phyloP scores from a whole-genome alignment of 2,797 vertebrate species.

The Valencia hispanica region DNA sequence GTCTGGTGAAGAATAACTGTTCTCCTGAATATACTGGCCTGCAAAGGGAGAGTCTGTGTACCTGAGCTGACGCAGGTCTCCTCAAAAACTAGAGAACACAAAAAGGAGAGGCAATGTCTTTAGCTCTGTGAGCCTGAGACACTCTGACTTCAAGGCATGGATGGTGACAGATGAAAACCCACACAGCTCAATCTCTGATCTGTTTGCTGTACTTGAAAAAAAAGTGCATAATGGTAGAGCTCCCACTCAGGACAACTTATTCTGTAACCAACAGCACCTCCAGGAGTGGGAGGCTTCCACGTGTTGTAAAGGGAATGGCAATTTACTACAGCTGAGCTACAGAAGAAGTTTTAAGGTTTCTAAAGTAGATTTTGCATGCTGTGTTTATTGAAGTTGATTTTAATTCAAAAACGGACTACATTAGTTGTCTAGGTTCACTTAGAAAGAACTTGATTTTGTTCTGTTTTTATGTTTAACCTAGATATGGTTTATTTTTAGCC shows the following conservation, averaged over 20 bases:
- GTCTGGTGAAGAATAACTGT: not conserved
- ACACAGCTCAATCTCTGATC: slow-evolving; percentile 49
- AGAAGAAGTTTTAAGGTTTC: slow-evolving; percentile 4
- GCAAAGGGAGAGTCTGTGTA: slow-evolving; percentile 5
- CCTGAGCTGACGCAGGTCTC: slow-evolving; percentile 10
- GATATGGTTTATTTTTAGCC: slow-evolving; percentile 17
- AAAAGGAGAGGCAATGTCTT: slow-evolving; percentile 18
- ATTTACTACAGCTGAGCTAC: slow-evolving; percentile 13
- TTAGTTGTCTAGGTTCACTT: not conserved
- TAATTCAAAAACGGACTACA: not conserved
- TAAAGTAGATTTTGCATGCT: slow-evolving; percentile 11
- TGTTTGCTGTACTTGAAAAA: slow-evolving; percentile 42
- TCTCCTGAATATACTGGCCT: not conserved
- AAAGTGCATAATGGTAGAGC: slow-evolving; percentile 28
- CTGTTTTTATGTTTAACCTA: slow-evolving; percentile 13
- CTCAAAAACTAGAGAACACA: slow-evolving; percentile 27
- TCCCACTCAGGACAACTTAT: slow-evolving; percentile 49
- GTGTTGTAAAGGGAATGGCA: slow-evolving; percentile 1
- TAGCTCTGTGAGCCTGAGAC: slow-evolving; percentile 26
- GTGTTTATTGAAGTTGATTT: not conserved
- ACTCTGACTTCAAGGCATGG: slow-evolving; percentile 23
- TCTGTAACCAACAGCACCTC: slow-evolving; percentile 33
- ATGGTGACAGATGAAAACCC: slow-evolving; percentile 50
- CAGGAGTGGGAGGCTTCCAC: slow-evolving; percentile 33
- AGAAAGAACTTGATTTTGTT: not conserved